Evolutionary conservation across 1,140 invertebrate species (phyloP).

Genomic region (Brachionus sp.): DNA sequence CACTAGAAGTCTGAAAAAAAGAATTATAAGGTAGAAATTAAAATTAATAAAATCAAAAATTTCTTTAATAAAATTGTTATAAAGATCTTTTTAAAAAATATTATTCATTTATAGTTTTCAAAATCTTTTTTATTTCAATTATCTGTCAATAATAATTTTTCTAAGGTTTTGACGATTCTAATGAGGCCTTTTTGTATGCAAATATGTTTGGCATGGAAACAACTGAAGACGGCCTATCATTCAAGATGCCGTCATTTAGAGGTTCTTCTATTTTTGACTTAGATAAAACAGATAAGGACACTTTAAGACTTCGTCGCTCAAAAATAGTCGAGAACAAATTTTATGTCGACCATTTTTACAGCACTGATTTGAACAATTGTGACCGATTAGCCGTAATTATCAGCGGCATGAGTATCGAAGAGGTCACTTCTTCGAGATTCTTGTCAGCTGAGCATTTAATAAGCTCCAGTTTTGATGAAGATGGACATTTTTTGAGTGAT

Average conservation of each 20-base stretch:
- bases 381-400: neutral
- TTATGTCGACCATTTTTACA: neutral
- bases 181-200: neutral
- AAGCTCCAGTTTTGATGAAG: slow-evolving; percentile 4
- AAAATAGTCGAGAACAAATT: slow-evolving; percentile 28
- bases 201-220: slow-evolving; percentile 8
- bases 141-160: neutral
- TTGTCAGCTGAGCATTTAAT: neutral
- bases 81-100: too few species aligned
- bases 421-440: neutral
- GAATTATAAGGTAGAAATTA: too few species aligned
- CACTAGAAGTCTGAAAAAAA: too few species aligned
- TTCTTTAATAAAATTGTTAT: too few species aligned
- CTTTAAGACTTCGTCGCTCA: neutral
- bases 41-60: too few species aligned
- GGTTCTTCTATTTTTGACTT: neutral
- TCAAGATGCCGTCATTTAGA: neutral
- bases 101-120: too few species aligned
- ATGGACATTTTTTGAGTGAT: neutral
- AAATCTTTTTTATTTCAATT: too few species aligned
- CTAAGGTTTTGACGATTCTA: neutral
- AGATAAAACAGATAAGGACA: neutral
- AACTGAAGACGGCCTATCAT: neutral
- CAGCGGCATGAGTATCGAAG: neutral
- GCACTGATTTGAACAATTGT: slow-evolving; percentile 1